Percentiles rank a stretch among this genome's conserved stretches.
Evolutionary conservation across 2,113 vertebrate species (phyloP).

Genomic region (Petrocephalus zakoni): DNA sequence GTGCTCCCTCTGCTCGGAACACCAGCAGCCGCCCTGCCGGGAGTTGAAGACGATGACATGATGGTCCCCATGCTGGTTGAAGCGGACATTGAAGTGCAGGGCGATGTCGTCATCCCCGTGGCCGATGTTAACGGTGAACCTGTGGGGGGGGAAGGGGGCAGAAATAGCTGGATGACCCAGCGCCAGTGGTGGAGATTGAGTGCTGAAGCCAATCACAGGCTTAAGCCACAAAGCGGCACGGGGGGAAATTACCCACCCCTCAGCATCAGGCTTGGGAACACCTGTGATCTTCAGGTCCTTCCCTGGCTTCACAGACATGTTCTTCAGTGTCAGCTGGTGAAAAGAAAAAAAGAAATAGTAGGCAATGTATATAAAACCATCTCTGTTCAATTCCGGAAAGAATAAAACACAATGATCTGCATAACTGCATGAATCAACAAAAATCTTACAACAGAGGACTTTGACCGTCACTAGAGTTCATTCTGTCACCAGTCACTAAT

Average conservation of each 20-base stretch:
- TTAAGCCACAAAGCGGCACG: background rate
- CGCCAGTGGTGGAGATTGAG: background rate
- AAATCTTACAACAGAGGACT: background rate
- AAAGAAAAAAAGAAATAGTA: background rate
- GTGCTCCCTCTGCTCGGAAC: conserved; percentile 22
- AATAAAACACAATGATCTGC: background rate
- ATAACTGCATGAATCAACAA: background rate
- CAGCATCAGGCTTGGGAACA: conserved; percentile 31
- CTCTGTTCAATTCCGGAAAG: background rate
- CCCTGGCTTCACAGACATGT: conserved; percentile 63
- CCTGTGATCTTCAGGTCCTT: conserved; percentile 56
- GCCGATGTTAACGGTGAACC: conserved; percentile 62
- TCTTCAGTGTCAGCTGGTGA: conserved; percentile 42
- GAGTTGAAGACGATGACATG: conserved; percentile 55
- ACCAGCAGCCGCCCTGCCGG: conserved; percentile 48
- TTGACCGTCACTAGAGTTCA: background rate
- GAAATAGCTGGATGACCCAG: background rate
- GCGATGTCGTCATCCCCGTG: conserved; percentile 49
- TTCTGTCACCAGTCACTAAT: background rate
- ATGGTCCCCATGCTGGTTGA: conserved; percentile 14
- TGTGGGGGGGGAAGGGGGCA: conserved; percentile 13
- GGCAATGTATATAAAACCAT: background rate
- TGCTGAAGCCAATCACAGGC: background rate
- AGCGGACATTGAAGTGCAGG: conserved; percentile 64
- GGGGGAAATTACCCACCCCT: conserved; percentile 29